These are phyloP conservation scores for Vanacampus margaritifer DNA, from an alignment of 2,113 vertebrate species.

Conservation along the genomic window DNA sequence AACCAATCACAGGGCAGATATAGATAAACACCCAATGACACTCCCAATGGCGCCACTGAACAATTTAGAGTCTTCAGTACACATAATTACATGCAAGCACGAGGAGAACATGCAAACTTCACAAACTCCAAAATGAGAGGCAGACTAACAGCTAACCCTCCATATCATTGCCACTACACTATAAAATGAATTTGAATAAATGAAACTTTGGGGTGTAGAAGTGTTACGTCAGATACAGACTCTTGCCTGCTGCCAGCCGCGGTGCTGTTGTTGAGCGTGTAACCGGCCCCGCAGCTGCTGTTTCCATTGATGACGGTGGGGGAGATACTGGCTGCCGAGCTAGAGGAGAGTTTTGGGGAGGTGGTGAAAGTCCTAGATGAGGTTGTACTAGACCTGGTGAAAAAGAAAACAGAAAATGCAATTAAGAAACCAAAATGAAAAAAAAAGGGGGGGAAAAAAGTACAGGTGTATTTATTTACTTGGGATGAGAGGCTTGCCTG, in stretches of 20 bases:
- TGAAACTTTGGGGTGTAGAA: background rate
- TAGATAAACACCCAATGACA: too few relatives aligned
- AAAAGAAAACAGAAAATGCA: constrained; percentile 18
- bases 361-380: constrained; percentile 92
- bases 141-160: too few relatives aligned
- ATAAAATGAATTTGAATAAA: background rate
- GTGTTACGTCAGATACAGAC: background rate
- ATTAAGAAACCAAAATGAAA: background rate
- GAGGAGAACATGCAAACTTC: too few relatives aligned
- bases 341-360: constrained; percentile 89
- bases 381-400: constrained; percentile 85
- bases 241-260: constrained; percentile 76
- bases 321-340: constrained; percentile 82
- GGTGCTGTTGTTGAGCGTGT: constrained; percentile 84
- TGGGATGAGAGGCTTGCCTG: constrained; percentile 80
- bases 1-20: too few relatives aligned
- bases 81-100: too few relatives aligned
- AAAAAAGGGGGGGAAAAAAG: background rate
- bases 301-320: constrained; percentile 91
- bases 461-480: constrained; percentile 68
- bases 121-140: too few relatives aligned
- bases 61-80: too few relatives aligned
- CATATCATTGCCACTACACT: background rate
- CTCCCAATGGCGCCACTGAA: too few relatives aligned
- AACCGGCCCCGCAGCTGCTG: constrained; percentile 81